These are phyloP conservation scores for Drosophila pseudoananassae DNA, from an alignment of 1,140 invertebrate genomes.

Conservation along the genomic window DNA sequence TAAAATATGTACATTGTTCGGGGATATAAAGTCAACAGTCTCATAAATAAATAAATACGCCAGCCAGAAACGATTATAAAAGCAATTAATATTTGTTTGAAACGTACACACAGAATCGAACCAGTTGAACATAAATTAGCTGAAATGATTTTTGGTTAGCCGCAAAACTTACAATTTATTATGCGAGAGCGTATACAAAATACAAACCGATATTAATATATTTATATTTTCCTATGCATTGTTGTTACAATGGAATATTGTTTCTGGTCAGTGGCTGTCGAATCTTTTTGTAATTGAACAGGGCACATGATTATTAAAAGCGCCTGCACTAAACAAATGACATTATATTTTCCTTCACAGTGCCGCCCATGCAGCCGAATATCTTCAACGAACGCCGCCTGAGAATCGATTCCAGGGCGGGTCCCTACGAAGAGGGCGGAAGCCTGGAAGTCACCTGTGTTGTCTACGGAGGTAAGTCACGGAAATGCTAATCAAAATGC, in stretches of 20 bases:
- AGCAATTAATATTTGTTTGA: slow-evolving; percentile 59
- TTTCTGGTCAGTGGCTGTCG: slow-evolving; percentile 62
- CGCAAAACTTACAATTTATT: slow-evolving; percentile 69
- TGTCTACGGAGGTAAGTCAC: slow-evolving; percentile 91
- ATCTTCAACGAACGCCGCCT: slow-evolving; percentile 92
- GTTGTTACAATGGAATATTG: slow-evolving; percentile 48
- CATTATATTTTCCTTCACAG: slow-evolving; percentile 84
- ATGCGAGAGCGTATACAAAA: slow-evolving; percentile 41
- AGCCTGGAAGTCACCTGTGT: slow-evolving; percentile 92
- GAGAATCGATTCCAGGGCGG: slow-evolving; percentile 89
- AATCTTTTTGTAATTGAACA: slow-evolving; percentile 1
- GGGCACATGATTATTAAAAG: slow-evolving; percentile 5
- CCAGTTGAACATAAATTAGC: slow-evolving; percentile 62
- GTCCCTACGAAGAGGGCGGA: slow-evolving; percentile 93
- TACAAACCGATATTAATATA: slow-evolving; percentile 1
- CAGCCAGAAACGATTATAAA: slow-evolving; percentile 55
- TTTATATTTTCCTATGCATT: slow-evolving; percentile 8
- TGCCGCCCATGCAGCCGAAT: slow-evolving; percentile 91
- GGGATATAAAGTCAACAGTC: slow-evolving; percentile 27
- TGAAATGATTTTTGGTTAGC: slow-evolving; percentile 69
- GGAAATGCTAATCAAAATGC: slow-evolving; percentile 11
- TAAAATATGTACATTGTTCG: slow-evolving; percentile 14
- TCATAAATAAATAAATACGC: slow-evolving; percentile 46
- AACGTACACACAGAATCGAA: slow-evolving; percentile 7
- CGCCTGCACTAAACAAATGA: neutral